Evolutionary conservation across 2,113 vertebrate genomes (phyloP).

Genomic region (Pituophis catenifer): DNA sequence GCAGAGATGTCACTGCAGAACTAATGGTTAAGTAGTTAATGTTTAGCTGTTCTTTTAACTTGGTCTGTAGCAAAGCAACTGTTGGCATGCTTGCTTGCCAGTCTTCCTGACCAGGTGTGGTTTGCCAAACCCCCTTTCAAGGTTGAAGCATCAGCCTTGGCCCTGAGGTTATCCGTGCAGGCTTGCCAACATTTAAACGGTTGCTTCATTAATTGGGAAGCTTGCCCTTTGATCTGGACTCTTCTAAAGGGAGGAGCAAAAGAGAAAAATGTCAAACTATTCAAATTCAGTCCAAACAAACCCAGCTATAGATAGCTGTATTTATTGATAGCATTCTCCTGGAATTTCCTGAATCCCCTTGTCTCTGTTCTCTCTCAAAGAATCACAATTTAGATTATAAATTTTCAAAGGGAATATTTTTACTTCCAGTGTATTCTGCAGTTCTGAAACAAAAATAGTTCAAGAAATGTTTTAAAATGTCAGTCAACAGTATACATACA

Average conservation of each 20-base stretch:
- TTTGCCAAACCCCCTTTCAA: background rate
- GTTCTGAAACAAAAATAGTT: background rate
- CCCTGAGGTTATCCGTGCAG: background rate
- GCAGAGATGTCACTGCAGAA: background rate
- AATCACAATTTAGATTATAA: background rate
- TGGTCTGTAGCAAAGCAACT: background rate
- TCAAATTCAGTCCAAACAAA: background rate
- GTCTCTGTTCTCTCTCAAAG: background rate
- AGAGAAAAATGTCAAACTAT: background rate
- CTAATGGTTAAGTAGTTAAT: conserved; percentile 8
- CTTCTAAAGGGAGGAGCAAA: background rate
- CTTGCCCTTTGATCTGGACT: background rate
- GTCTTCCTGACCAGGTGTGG: background rate
- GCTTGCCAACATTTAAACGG: background rate
- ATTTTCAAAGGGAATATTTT: background rate
- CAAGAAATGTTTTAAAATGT: background rate
- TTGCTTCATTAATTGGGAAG: background rate
- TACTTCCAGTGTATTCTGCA: background rate
- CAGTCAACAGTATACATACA: background rate
- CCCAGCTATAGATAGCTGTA: background rate
- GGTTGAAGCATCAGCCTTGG: background rate
- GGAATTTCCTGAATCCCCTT: background rate
- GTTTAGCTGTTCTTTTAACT: background rate
- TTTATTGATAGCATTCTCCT: background rate
- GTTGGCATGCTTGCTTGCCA: background rate